phyloP scores from a whole-genome alignment of 2,113 vertebrate species.

The Seriola rivoliana region DNA sequence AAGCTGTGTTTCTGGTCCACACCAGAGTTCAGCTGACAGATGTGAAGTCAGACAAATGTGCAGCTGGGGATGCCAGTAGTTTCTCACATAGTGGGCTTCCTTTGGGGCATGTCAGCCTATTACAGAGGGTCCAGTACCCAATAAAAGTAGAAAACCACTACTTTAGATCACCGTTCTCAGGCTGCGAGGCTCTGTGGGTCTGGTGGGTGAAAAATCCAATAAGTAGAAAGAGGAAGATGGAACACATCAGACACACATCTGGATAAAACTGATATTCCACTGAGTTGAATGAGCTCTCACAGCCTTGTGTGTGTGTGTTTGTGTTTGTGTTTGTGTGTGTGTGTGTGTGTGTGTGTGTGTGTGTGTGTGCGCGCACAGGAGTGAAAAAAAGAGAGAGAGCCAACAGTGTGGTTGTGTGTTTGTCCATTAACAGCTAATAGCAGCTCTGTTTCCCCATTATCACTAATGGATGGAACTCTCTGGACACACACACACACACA shows the following conservation, averaged over 20 bases:
- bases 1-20: too few species aligned
- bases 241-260: neutral
- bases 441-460: slow-evolving; percentile 78
- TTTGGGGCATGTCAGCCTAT: neutral
- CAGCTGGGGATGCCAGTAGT: neutral
- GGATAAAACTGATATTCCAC: neutral
- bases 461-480: slow-evolving; percentile 81
- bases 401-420: slow-evolving; percentile 66
- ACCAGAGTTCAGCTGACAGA: neutral
- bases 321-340: slow-evolving; percentile 9
- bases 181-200: neutral
- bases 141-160: neutral
- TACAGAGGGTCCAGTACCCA: neutral
- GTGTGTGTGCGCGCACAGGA: slow-evolving; percentile 21
- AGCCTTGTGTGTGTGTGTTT: neutral
- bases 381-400: slow-evolving; percentile 7
- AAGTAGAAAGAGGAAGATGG: slow-evolving; percentile 6
- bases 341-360: slow-evolving; percentile 25
- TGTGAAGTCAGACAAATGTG: neutral
- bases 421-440: slow-evolving; percentile 83
- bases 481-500: slow-evolving; percentile 59
- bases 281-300: slow-evolving; percentile 9
- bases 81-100: neutral
- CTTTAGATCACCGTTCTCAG: neutral
- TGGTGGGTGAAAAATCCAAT: slow-evolving; percentile 2